Evolutionary conservation across 2,113 vertebrate genomes (phyloP).

Genomic region (Ramphastos sulfuratus): DNA sequence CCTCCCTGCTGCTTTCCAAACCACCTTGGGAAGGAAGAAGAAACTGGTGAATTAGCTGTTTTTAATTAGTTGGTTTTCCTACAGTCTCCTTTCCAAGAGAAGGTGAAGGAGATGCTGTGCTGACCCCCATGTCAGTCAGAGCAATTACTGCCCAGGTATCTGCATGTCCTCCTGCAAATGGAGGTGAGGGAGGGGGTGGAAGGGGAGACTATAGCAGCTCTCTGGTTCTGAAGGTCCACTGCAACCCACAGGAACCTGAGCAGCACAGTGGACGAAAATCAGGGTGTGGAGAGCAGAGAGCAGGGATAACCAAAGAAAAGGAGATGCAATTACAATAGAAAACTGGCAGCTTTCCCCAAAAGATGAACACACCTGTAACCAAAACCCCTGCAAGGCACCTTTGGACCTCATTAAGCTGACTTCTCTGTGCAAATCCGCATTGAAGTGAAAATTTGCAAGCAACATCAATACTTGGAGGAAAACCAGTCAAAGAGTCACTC

Average conservation of each 20-base stretch:
- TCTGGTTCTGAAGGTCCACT: background rate
- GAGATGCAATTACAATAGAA: background rate
- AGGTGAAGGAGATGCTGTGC: background rate
- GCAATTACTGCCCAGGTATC: background rate
- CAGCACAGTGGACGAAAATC: background rate
- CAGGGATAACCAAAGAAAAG: background rate
- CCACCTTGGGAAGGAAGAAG: background rate
- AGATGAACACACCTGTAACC: background rate
- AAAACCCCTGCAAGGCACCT: background rate
- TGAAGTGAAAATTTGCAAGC: background rate
- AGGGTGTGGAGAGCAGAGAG: background rate
- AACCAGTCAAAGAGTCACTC: background rate
- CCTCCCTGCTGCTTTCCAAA: background rate
- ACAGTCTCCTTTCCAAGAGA: background rate
- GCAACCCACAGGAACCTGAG: background rate
- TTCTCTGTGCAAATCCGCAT: background rate
- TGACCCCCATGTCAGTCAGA: background rate
- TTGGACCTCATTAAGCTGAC: background rate
- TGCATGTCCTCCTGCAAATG: fast-evolving
- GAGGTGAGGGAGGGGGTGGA: background rate
- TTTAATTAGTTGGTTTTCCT: background rate
- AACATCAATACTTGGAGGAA: background rate
- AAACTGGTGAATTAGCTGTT: background rate
- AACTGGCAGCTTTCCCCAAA: background rate
- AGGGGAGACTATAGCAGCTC: background rate